A percentile compares a stretch with the other conserved stretches of the same genome.
These are phyloP conservation scores for Microtus oregoni DNA, from an alignment of 2,113 vertebrate species.

Conservation along the genomic window DNA sequence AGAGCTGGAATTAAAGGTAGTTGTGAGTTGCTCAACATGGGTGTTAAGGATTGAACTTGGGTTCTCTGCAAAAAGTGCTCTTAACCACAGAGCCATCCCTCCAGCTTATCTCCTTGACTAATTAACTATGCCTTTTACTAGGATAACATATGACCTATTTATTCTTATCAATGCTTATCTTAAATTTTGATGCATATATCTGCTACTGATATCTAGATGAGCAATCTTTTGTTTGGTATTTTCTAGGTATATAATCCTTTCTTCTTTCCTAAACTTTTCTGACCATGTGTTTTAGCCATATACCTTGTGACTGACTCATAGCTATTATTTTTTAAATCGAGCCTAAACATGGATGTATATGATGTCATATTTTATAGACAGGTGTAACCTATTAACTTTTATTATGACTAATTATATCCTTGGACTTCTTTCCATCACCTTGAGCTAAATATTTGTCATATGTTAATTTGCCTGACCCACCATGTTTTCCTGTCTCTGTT, in stretches of 20 bases:
- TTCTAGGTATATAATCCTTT: background rate
- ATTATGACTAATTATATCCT: background rate
- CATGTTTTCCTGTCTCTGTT: background rate
- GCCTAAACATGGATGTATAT: background rate
- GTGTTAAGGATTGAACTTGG: background rate
- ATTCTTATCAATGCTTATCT: background rate
- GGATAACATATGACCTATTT: background rate
- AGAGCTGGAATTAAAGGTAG: background rate
- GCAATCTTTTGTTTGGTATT: conserved; percentile 12
- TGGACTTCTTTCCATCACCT: background rate
- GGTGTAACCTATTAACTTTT: background rate
- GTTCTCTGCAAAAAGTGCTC: background rate
- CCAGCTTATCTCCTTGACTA: background rate
- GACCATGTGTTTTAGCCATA: background rate
- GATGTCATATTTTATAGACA: background rate
- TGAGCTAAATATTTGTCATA: background rate
- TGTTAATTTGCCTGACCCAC: background rate
- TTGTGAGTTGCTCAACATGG: background rate
- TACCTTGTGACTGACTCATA: background rate
- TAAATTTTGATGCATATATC: conserved; percentile 9
- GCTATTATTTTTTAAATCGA: background rate
- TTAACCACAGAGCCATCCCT: background rate
- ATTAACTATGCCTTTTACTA: background rate
- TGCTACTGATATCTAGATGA: conserved; percentile 10
- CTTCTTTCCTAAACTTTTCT: background rate